Percentiles rank a stretch among this genome's conserved stretches.
Evolutionary conservation across 2,797 vertebrate species (phyloP).

Genomic region (Chelon labrosus): DNA sequence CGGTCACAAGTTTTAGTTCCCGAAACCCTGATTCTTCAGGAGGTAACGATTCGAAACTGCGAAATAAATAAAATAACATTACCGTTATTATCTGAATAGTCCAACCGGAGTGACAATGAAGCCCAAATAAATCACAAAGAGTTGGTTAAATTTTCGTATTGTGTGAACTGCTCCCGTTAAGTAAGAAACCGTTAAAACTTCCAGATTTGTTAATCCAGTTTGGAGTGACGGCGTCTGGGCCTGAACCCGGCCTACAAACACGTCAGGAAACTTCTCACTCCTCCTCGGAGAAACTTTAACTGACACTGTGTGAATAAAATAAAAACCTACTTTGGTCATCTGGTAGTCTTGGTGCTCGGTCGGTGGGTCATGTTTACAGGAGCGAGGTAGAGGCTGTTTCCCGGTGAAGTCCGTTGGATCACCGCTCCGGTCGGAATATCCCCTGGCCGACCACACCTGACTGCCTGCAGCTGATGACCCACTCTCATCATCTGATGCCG

Average conservation of each 20-base stretch:
- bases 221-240: conserved; percentile 39
- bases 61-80: background rate
- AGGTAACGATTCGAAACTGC: background rate
- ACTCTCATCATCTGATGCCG: conserved; percentile 61
- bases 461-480: conserved; percentile 73
- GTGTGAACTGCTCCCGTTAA: fast-evolving
- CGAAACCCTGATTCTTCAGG: background rate
- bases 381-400: background rate
- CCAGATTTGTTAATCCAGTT: background rate
- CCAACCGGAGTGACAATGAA: fast-evolving
- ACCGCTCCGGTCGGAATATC: conserved; percentile 31
- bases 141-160: fast-evolving
- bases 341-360: background rate
- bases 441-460: conserved; percentile 80
- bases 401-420: conserved; percentile 44
- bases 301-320: background rate
- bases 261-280: conserved; percentile 51
- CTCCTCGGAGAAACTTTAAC: conserved; percentile 29
- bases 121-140: fast-evolving
- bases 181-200: background rate
- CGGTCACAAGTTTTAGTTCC: background rate
- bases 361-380: background rate
- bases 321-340: conserved; percentile 31
- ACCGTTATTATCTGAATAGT: fast-evolving
- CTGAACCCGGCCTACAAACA: conserved; percentile 43